Conservation (phyloP, 2,113 vertebrate species). For the Pseudorectes ferrugineus region DNA sequence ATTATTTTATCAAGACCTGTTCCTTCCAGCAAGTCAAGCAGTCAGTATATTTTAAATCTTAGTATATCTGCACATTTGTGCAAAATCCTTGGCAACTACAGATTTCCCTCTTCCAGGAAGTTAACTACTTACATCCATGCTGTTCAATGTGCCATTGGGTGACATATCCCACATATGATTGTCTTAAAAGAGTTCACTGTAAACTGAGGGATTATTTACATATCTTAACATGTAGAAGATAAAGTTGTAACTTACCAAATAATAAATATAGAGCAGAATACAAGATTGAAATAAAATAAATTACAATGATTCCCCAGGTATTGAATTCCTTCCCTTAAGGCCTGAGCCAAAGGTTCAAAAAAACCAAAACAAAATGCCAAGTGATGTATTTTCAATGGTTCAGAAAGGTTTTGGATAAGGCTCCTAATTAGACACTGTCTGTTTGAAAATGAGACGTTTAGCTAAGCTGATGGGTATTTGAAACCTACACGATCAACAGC, state of each 20-base stretch:
- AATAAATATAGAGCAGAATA: conserved; percentile 59
- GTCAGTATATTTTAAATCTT: not conserved
- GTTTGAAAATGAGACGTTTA: not conserved
- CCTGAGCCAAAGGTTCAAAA: not conserved
- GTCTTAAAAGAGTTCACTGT: not conserved
- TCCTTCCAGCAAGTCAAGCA: not conserved
- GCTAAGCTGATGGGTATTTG: not conserved
- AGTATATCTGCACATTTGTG: not conserved
- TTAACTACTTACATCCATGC: not conserved
- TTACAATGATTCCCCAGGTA: conserved; percentile 14
- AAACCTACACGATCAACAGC: not conserved
- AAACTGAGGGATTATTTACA: conserved; percentile 33
- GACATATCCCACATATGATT: not conserved
- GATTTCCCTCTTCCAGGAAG: not conserved
- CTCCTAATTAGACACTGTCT: not conserved
- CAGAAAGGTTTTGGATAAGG: not conserved
- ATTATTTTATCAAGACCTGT: not conserved
- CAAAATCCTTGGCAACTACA: not conserved
- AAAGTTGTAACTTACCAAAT: conserved; percentile 22
- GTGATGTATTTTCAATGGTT: not conserved
- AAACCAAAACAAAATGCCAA: accelerated
- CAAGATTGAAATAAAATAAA: conserved; percentile 52
- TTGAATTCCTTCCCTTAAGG: not conserved
- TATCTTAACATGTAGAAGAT: conserved; percentile 10
- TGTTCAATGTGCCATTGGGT: not conserved